Evolutionary conservation across 2,113 vertebrate genomes (phyloP).

Genomic region (Muscicapa adusta): DNA sequence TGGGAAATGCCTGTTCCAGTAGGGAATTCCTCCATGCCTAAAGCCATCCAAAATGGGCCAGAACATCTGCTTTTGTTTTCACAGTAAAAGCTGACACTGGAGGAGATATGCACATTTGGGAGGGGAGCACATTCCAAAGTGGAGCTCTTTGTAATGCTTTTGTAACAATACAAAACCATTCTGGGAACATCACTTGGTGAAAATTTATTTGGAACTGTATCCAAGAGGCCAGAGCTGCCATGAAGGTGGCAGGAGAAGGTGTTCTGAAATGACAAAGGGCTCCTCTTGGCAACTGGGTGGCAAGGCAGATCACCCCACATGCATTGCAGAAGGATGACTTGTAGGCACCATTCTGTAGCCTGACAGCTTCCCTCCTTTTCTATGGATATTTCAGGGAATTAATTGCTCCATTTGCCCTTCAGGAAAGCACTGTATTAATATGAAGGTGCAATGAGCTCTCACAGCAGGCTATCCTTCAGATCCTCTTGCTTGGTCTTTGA

Average conservation of each 20-base stretch:
- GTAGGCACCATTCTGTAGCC: background rate
- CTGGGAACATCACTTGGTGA: background rate
- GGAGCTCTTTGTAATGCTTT: background rate
- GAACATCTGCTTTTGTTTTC: conserved; percentile 59
- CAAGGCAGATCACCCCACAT: background rate
- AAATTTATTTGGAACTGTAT: background rate
- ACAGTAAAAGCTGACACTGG: conserved; percentile 20
- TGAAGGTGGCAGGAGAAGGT: background rate
- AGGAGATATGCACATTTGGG: background rate
- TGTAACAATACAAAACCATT: background rate
- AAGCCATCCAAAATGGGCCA: conserved; percentile 13
- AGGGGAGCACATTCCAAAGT: conserved; percentile 10
- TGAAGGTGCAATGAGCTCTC: background rate
- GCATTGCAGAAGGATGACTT: background rate
- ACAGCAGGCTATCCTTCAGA: background rate
- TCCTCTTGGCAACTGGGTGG: background rate
- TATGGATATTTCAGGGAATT: background rate
- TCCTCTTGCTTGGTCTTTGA: background rate
- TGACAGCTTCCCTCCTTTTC: background rate
- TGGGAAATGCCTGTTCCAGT: background rate
- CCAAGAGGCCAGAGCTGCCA: background rate
- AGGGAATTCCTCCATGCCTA: background rate
- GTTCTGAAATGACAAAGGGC: background rate
- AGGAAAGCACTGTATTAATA: background rate
- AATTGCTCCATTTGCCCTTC: background rate